Evolutionary conservation across 1,140 invertebrate genomes (phyloP), one percentile per base, ranked within the genome.

Genomic region (Harlomillsia oculata): DNA sequence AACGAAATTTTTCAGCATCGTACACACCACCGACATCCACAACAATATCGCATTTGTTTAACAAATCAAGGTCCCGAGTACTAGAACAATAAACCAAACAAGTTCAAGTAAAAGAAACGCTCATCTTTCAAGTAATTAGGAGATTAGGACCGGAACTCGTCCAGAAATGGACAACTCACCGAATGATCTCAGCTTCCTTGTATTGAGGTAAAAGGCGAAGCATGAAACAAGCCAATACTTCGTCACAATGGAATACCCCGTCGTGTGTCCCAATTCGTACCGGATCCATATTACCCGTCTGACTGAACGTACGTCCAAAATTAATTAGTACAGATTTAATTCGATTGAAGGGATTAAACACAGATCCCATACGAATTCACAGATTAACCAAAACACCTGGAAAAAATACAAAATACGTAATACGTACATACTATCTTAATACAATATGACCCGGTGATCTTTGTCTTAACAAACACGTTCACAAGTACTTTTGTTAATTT

Each of bases 21-120:
- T 86, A 99, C 16, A 82, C 79, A 5, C 78, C 82, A n/a, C 96
- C 96, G 25, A 99, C 94, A 76, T 99, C 96, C 4, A 99, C 83
- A 20, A 99, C 89, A 63, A 98, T 83, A 69, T 97, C 89, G 76
- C 93, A 97, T 5, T 78, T 79, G 13, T 84, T 76, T 37, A 98
- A 74, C 58, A 86, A 57, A 25, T 68, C 66, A n/a, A 70, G 64
- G 68, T 86, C 77, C 46, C 86, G 68, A 6, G 81, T 79, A 69
- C 79, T 78, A 45, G 28, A 62, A 60, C 36, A 18, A 45, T 25
- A 57, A 45, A 26, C 49, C 4, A 45, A 23, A n/a, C 5, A 52
- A 21, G 28, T 26, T 41, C 21, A 5, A n/a, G n/a, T n/a, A n/a
- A n/a, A n/a, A n/a, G n/a, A 21, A 32, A 20, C 14, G 30, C 37